These are phyloP conservation scores for Dioctria linearis DNA, from an alignment of 2,888 invertebrate species.

Conservation along the genomic window DNA sequence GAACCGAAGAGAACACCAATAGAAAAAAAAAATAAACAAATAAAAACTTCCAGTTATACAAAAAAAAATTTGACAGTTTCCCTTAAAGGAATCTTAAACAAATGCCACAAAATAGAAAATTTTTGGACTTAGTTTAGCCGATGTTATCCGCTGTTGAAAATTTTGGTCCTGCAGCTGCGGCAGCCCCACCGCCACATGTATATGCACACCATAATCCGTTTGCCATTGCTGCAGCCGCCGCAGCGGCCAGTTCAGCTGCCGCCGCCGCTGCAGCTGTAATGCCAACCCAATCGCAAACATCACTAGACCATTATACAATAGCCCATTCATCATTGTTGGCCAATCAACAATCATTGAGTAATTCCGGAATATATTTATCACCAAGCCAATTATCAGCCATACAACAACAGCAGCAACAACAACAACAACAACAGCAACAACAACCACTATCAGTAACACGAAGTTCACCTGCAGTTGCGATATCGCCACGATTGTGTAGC, in stretches of 20 bases:
- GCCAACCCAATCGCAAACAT: constrained; percentile 55
- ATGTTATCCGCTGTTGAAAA: constrained; percentile 65
- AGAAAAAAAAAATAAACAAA: neutral
- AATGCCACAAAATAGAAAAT: constrained; percentile 36
- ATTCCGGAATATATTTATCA: constrained; percentile 39
- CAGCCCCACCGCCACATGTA: constrained; percentile 59
- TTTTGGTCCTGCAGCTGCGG: constrained; percentile 63
- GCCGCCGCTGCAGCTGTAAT: constrained; percentile 61
- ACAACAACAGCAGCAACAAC: constrained; percentile 34
- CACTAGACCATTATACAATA: constrained; percentile 51
- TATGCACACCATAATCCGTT: constrained; percentile 63
- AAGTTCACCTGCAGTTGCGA: constrained; percentile 48
- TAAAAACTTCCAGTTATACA: neutral
- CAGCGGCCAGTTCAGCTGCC: constrained; percentile 62
- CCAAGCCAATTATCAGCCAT: constrained; percentile 26
- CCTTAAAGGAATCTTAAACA: neutral
- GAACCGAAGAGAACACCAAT: neutral
- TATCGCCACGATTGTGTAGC: constrained; percentile 47
- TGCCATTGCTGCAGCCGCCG: constrained; percentile 63
- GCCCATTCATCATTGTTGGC: constrained; percentile 37
- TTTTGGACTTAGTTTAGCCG: constrained; percentile 56
- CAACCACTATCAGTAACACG: constrained; percentile 24
- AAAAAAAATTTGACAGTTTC: neutral
- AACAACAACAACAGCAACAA: constrained; percentile 53
- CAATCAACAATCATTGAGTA: constrained; percentile 20